Conservation (phyloP, 2,888 invertebrate species). For the Calliphora vomitoria region DNA sequence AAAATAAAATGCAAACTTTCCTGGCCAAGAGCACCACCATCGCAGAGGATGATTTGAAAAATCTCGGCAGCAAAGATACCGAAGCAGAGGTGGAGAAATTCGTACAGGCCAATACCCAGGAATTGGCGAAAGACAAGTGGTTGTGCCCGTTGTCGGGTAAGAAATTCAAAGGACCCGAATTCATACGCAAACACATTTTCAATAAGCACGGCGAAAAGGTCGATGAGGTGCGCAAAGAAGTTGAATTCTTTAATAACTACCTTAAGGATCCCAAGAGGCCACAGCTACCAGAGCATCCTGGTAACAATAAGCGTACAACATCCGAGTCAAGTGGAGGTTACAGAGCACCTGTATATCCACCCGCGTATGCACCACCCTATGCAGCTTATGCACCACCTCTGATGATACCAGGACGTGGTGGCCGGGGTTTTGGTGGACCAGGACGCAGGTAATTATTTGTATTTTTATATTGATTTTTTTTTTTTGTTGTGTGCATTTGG, state of each 20-base stretch:
- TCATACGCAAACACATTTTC: slow-evolving; percentile 98
- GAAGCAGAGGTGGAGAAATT: slow-evolving; percentile 92
- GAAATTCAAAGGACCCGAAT: slow-evolving; percentile 99
- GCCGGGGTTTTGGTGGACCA: slow-evolving; percentile 84
- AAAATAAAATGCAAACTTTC: slow-evolving; percentile 95
- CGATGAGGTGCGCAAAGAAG: slow-evolving; percentile 98
- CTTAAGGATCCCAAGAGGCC: slow-evolving; percentile 96
- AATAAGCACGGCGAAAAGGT: slow-evolving; percentile 99
- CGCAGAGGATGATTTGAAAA: slow-evolving; percentile 92
- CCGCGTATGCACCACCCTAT: slow-evolving; percentile 85
- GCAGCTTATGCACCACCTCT: slow-evolving; percentile 85
- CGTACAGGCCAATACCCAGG: slow-evolving; percentile 97
- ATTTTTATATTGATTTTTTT: slow-evolving; percentile 9
- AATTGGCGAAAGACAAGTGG: slow-evolving; percentile 99
- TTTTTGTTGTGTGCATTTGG: slow-evolving; percentile 10
- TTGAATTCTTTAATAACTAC: slow-evolving; percentile 99
- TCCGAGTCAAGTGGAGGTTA: slow-evolving; percentile 81
- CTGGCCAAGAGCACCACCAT: slow-evolving; percentile 90
- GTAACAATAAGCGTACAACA: slow-evolving; percentile 82
- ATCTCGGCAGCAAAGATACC: slow-evolving; percentile 92
- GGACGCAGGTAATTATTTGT: slow-evolving; percentile 78
- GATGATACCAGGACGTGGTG: slow-evolving; percentile 84
- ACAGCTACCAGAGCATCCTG: slow-evolving; percentile 94
- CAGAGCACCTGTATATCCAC: slow-evolving; percentile 82
- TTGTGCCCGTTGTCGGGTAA: slow-evolving; percentile 99